phyloP scores from a whole-genome alignment of 2,888 invertebrate genomes.

The Pimpla rufipes region DNA sequence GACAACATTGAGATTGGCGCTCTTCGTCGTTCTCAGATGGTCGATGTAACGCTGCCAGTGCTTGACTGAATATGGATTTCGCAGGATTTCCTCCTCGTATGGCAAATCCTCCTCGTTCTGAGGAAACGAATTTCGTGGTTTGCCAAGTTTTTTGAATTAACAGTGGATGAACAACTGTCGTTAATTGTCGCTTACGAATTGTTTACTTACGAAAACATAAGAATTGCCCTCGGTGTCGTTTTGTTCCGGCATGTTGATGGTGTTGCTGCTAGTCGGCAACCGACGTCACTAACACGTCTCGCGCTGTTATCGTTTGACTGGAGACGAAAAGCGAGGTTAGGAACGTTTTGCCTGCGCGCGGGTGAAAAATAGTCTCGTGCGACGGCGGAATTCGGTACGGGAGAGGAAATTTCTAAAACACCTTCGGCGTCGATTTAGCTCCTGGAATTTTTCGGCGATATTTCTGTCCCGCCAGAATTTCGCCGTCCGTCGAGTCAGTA shows the following conservation, averaged over 20 bases:
- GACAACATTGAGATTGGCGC: slow-evolving; percentile 94
- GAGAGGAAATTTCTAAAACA: no score
- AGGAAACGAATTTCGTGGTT: background rate
- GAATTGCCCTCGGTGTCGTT: slow-evolving; percentile 76
- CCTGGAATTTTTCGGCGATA: no score
- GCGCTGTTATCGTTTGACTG: background rate
- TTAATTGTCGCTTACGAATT: background rate
- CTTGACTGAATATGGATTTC: slow-evolving; percentile 99
- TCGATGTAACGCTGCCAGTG: slow-evolving; percentile 99
- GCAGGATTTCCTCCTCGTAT: slow-evolving; percentile 98
- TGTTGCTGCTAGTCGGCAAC: background rate
- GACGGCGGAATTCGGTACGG: no score
- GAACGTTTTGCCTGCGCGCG: background rate
- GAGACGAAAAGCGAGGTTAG: slow-evolving; percentile 10
- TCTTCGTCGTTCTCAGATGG: slow-evolving; percentile 95
- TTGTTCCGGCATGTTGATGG: slow-evolving; percentile 73
- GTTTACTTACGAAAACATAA: slow-evolving; percentile 77
- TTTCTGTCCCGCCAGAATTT: no score
- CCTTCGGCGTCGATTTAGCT: no score
- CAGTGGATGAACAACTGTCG: background rate
- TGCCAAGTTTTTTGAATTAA: background rate
- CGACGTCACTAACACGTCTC: slow-evolving; percentile 21
- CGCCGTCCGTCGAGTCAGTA: no score
- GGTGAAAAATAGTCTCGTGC: background rate
- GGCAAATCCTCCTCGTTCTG: slow-evolving; percentile 97